These are phyloP conservation scores for Nycteola revayana DNA, from an alignment of 2,888 invertebrate genomes.

Conservation along the genomic window DNA sequence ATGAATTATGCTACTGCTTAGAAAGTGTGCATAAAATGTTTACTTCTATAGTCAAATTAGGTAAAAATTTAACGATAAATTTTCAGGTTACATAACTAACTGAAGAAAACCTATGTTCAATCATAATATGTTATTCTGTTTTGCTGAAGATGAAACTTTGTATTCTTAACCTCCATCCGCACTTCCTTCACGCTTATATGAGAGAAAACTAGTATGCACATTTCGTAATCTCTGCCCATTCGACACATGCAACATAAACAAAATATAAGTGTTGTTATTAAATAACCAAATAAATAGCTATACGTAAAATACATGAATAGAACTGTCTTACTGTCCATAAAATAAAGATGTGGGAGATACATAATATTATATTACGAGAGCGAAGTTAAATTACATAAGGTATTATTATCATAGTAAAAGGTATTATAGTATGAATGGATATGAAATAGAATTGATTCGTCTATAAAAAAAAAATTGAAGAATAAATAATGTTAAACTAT, in stretches of 20 bases:
- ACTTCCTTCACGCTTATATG: slow-evolving; percentile 58
- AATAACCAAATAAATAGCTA: slow-evolving; percentile 27
- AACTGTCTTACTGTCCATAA: no score
- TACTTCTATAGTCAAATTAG: slow-evolving; percentile 21
- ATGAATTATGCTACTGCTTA: no score
- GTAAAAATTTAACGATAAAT: no score
- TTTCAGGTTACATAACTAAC: no score
- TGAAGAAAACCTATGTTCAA: no score
- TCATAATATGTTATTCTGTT: slow-evolving; percentile 40
- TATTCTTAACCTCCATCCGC: slow-evolving; percentile 74
- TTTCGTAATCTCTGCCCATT: slow-evolving; percentile 64
- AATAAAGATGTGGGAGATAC: slow-evolving; percentile 23
- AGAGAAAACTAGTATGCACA: slow-evolving; percentile 67
- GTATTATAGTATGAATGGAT: slow-evolving; percentile 20
- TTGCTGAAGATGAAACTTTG: slow-evolving; percentile 61
- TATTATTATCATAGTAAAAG: slow-evolving; percentile 14
- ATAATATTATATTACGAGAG: slow-evolving; percentile 26
- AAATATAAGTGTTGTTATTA: slow-evolving; percentile 38
- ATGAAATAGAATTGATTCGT: slow-evolving; percentile 20
- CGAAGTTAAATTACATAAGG: slow-evolving; percentile 23
- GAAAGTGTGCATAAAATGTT: slow-evolving; percentile 27
- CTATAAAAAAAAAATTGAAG: slow-evolving; percentile 9
- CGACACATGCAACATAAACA: slow-evolving; percentile 59
- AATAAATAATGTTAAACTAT: neutral
- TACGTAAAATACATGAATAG: slow-evolving; percentile 30